Evolutionary conservation across 2,888 invertebrate genomes (phyloP), one percentile per base, ranked within the genome.

Genomic region (Acanthococcus lagerstroemiae): DNA sequence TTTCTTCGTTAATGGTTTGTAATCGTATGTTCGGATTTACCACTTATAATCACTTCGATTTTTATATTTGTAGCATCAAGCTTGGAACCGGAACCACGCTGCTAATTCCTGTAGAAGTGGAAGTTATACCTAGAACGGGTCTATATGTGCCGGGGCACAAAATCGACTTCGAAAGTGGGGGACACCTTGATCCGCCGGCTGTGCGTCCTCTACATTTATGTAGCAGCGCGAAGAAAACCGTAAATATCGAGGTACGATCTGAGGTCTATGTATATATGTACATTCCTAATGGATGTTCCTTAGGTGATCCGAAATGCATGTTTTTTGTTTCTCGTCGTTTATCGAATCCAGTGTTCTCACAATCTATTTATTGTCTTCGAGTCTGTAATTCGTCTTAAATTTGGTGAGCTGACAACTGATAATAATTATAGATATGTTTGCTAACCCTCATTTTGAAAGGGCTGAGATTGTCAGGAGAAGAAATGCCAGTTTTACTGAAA

Each of bases 41-140:
- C n/a, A n/a, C n/a, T n/a, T 15, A 22, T 24, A 22, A 2, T 24
- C 24, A 22, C 24, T 15, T 24, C 24, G 21, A 4, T 45, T 15
- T 45, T 45, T 45, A 17, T 45, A 58, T 69, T 73, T 74, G 37
- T 71, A 83, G 87, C 73, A 86, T 88, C 73, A 84, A 84, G 78
- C 82, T 87, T 86, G 74, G 79, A 84, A 61, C 52, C 9, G 61
- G 61, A 3, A 61, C 61, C 6, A 61, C 61, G 70, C 80, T 92
- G 70, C 84, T 92, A 69, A 82, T 92, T 70, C 90, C 91, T 27
- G 82, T 92, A 55, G 91, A 91, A 78, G 85, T 92, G 65, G 88
- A 90, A 79, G 88, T 91, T 66, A 77, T 83, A 24, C 80, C 80
- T 67, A 78, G 80, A 66, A 81, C 86, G 69, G 88, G 90, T 57